Conservation (phyloP, 2,888 invertebrate genomes). For the Micoletzkya japonica region DNA sequence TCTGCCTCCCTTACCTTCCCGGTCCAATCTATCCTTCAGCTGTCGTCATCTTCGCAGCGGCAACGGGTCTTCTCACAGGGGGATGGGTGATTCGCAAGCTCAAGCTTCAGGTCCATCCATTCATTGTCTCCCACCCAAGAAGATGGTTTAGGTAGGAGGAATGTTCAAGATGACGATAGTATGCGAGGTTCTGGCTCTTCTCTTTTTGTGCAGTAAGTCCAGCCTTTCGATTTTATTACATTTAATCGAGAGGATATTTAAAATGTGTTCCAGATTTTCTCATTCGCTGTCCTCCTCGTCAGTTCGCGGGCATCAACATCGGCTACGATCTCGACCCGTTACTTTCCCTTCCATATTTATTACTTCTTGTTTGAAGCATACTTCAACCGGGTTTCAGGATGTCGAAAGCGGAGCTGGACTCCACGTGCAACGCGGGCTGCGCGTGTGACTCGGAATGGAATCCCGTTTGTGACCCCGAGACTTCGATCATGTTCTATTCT, state of each 20-base stretch:
- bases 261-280: slow-evolving; percentile 42
- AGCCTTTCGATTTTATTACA: neutral
- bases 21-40: slow-evolving; percentile 39
- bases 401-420: neutral
- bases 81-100: slow-evolving; percentile 58
- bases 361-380: neutral
- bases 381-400: neutral
- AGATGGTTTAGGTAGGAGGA: slow-evolving; percentile 52
- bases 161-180: slow-evolving; percentile 62
- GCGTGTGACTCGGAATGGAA: slow-evolving; percentile 53
- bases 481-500: slow-evolving; percentile 56
- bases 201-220: slow-evolving; percentile 41
- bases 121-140: neutral
- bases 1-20: neutral
- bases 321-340: slow-evolving; percentile 41
- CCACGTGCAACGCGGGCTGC: slow-evolving; percentile 51
- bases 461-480: slow-evolving; percentile 54
- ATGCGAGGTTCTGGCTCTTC: slow-evolving; percentile 56
- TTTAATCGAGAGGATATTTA: neutral
- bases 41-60: slow-evolving; percentile 62
- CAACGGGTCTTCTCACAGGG: slow-evolving; percentile 62
- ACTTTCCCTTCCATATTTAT: neutral
- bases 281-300: slow-evolving; percentile 58
- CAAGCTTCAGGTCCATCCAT: slow-evolving; percentile 55
- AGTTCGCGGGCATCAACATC: slow-evolving; percentile 61